phyloP scores from a whole-genome alignment of 2,113 vertebrate genomes.

The Puma concolor region DNA sequence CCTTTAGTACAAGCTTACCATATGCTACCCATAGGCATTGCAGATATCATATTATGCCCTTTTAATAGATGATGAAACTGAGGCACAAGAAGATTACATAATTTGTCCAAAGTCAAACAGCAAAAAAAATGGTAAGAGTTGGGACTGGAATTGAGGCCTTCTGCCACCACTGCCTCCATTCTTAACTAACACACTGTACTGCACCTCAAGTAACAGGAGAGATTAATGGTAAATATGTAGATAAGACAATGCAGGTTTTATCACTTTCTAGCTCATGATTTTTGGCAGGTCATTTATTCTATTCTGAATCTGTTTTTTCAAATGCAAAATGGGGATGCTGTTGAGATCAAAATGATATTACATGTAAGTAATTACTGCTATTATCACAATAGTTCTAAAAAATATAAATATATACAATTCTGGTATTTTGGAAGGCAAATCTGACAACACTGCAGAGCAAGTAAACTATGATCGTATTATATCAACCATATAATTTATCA shows the following conservation, averaged over 20 bases:
- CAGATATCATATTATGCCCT: not conserved
- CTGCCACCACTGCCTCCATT: not conserved
- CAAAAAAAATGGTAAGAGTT: not conserved
- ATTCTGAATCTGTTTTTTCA: conserved; percentile 39
- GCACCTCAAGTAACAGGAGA: not conserved
- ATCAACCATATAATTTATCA: not conserved
- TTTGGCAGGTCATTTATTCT: not conserved
- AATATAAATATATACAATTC: not conserved
- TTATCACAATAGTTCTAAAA: conserved; percentile 20
- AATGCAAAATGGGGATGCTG: not conserved
- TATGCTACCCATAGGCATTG: not conserved
- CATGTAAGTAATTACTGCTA: not conserved
- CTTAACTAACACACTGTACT: not conserved
- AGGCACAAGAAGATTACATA: not conserved
- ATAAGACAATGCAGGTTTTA: not conserved
- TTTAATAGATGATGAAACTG: not conserved
- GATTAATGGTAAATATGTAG: not conserved
- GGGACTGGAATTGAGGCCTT: not conserved
- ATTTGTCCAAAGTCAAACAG: not conserved
- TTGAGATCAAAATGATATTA: conserved; percentile 27
- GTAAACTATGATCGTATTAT: not conserved
- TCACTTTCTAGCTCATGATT: not conserved
- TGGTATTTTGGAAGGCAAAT: conserved; percentile 37
- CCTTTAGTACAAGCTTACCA: conserved; percentile 5
- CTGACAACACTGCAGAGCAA: not conserved